phyloP scores from a whole-genome alignment of 2,888 invertebrate genomes.

The Cremastinae sp. region DNA sequence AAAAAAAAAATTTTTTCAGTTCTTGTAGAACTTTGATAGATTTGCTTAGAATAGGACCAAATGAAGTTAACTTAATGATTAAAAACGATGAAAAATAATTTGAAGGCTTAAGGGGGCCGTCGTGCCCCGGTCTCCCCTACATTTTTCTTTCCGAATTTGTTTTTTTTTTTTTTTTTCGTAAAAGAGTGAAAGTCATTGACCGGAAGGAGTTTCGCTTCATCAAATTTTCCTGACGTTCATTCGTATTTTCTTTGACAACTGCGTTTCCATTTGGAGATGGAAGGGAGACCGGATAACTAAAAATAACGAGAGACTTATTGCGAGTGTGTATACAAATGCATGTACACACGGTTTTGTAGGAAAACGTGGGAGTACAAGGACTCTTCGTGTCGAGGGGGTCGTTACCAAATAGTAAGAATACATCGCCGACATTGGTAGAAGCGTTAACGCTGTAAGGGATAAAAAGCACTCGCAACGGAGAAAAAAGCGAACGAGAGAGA shows the following conservation, averaged over 20 bases:
- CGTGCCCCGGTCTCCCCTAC: no score
- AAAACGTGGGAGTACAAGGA: constrained; percentile 4
- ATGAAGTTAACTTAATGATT: no score
- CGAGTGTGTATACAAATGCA: constrained; percentile 13
- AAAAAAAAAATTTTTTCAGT: no score
- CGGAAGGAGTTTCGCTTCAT: constrained; percentile 26
- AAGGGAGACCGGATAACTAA: no score
- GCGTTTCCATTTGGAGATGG: not conserved
- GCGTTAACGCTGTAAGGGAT: constrained; percentile 29
- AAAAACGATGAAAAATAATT: no score
- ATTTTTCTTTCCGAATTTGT: no score
- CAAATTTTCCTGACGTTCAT: constrained; percentile 31
- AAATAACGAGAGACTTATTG: no score
- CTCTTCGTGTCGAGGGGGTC: constrained; percentile 21
- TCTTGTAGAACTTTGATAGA: no score
- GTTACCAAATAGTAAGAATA: constrained; percentile 21
- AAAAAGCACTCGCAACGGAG: constrained; percentile 19
- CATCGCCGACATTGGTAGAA: constrained; percentile 2
- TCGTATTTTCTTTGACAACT: constrained; percentile 27
- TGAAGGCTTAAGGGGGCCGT: no score
- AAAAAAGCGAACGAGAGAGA: not conserved
- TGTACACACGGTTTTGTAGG: no score
- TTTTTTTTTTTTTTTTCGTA: constrained; percentile 14
- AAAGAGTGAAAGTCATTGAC: constrained; percentile 19
- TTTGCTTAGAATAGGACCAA: no score